phyloP scores from a whole-genome alignment of 2,113 vertebrate species.

The Micronycteris hirsuta region DNA sequence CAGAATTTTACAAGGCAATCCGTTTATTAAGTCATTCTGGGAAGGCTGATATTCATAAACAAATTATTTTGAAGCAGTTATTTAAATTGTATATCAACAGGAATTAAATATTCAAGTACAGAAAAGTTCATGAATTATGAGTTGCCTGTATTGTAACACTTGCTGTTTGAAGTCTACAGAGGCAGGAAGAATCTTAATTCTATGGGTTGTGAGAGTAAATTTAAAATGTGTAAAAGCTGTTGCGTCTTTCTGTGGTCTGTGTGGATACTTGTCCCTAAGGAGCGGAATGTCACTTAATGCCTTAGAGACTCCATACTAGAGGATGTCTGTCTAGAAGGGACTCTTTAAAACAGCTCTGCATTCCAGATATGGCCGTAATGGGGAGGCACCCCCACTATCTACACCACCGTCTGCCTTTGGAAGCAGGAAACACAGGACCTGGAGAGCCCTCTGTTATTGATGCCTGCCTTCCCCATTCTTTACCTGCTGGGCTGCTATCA shows the following conservation, averaged over 20 bases:
- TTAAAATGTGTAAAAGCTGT: background rate
- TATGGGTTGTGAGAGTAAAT: background rate
- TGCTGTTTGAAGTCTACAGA: background rate
- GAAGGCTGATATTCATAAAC: background rate
- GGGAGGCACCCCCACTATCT: background rate
- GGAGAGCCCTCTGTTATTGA: background rate
- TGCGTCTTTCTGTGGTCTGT: background rate
- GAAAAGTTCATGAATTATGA: background rate
- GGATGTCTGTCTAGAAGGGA: background rate
- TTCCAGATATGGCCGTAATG: background rate
- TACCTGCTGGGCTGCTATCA: background rate
- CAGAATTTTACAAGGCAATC: background rate
- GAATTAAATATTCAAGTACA: background rate
- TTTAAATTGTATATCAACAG: background rate
- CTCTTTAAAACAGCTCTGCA: background rate
- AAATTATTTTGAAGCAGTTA: background rate
- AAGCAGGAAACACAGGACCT: background rate
- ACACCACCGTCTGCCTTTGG: background rate
- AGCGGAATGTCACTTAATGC: background rate
- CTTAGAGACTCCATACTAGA: background rate
- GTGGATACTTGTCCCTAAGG: background rate
- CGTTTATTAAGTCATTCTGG: background rate
- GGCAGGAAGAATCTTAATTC: background rate
- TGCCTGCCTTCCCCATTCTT: background rate
- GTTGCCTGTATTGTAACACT: background rate